A percentile compares a stretch with the other conserved stretches of the same genome.
phyloP scores from a whole-genome alignment of 2,113 vertebrate genomes.

The Felis catus region F.catus_Fca126_mat1.0 CM031413.1:24628501-24629000 shows the following conservation, averaged over 20 bases:
- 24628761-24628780: slow-evolving; percentile 10
- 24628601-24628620: neutral
- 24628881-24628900: neutral
- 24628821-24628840: slow-evolving; percentile 36
- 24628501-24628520: neutral
- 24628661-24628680: slow-evolving; percentile 13
- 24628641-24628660: slow-evolving; percentile 57
- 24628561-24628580: neutral
- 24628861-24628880: neutral
- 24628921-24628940: neutral
- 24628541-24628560: neutral
- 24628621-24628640: slow-evolving; percentile 31
- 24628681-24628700: slow-evolving; percentile 58
- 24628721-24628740: slow-evolving; percentile 62
- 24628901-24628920: neutral
- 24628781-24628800: neutral
- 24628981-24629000: neutral
- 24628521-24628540: neutral
- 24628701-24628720: slow-evolving; percentile 20
- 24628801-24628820: slow-evolving; percentile 38
- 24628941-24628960: neutral
- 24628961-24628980: neutral
- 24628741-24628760: slow-evolving; percentile 44
- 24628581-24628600: neutral
- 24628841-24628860: neutral